Evolutionary conservation across 2,113 vertebrate genomes (phyloP).

Genomic region (Poeciliopsis occidentalis): DNA sequence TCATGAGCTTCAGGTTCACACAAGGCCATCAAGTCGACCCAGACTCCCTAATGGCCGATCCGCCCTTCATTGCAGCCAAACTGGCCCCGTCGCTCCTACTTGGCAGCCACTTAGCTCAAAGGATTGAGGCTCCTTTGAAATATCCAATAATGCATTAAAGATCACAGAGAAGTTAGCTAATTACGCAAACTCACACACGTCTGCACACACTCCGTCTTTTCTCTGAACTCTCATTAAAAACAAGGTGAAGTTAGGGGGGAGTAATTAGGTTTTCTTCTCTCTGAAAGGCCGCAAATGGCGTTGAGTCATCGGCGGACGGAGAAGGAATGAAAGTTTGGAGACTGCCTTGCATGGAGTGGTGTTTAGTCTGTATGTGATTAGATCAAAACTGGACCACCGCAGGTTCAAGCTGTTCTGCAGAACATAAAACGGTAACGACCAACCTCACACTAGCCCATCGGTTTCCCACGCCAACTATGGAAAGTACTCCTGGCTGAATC

Average conservation of each 20-base stretch:
- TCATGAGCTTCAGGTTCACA: constrained; percentile 65
- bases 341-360: neutral
- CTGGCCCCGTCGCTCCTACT: constrained; percentile 38
- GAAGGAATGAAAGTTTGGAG: neutral
- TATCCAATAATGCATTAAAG: constrained; percentile 70
- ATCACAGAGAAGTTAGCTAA: constrained; percentile 62
- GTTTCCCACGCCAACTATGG: constrained; percentile 37
- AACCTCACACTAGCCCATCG: constrained; percentile 36
- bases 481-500: neutral
- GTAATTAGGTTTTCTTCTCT: constrained; percentile 43
- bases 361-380: neutral
- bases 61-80: constrained; percentile 45
- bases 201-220: neutral
- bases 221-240: constrained; percentile 16
- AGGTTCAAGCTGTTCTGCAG: neutral
- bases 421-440: constrained; percentile 48
- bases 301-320: constrained; percentile 23
- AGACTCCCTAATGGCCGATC: constrained; percentile 60
- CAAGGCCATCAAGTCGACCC: constrained; percentile 49
- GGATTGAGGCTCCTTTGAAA: constrained; percentile 54
- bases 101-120: constrained; percentile 55
- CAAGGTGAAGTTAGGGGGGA: constrained; percentile 1
- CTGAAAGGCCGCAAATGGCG: constrained; percentile 22
- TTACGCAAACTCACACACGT: constrained; percentile 24
- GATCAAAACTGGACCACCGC: neutral